Percentiles rank a stretch among this genome's conserved stretches.
phyloP scores from a whole-genome alignment of 2,797 vertebrate species.

The Pyrocephalus nanus region DNA sequence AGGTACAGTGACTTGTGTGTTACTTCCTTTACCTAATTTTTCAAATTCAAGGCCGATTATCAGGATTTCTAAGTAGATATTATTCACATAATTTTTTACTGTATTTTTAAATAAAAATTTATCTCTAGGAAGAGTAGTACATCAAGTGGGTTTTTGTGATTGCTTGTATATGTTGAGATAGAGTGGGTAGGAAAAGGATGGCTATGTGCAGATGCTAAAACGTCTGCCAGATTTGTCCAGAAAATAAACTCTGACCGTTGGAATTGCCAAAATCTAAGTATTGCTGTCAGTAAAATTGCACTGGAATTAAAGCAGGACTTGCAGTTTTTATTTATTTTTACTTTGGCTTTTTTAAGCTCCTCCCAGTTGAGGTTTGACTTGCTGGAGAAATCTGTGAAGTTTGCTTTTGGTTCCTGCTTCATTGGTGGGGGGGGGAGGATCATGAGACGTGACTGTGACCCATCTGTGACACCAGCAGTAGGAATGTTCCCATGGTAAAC shows the following conservation, averaged over 20 bases:
- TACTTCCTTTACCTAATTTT: background rate
- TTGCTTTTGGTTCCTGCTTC: background rate
- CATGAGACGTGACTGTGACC: background rate
- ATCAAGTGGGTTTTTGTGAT: background rate
- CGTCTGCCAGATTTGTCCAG: background rate
- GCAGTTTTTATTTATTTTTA: background rate
- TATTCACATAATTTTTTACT: background rate
- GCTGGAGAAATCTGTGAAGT: background rate
- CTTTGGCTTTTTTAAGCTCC: background rate
- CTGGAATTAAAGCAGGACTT: background rate
- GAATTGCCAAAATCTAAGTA: background rate
- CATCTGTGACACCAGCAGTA: background rate
- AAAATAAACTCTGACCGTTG: background rate
- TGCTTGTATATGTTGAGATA: background rate
- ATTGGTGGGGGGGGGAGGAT: accelerated
- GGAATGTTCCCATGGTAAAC: background rate
- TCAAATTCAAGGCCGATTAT: background rate
- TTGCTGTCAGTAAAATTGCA: background rate
- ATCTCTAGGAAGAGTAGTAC: background rate
- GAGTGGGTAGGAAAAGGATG: background rate
- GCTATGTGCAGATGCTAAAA: background rate
- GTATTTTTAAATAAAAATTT: background rate
- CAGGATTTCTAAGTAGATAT: background rate
- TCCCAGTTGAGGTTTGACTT: background rate
- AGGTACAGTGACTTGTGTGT: background rate